These are phyloP conservation scores for Myrmophylax atrothorax DNA, from an alignment of 2,113 vertebrate genomes.

Conservation along the genomic window DNA sequence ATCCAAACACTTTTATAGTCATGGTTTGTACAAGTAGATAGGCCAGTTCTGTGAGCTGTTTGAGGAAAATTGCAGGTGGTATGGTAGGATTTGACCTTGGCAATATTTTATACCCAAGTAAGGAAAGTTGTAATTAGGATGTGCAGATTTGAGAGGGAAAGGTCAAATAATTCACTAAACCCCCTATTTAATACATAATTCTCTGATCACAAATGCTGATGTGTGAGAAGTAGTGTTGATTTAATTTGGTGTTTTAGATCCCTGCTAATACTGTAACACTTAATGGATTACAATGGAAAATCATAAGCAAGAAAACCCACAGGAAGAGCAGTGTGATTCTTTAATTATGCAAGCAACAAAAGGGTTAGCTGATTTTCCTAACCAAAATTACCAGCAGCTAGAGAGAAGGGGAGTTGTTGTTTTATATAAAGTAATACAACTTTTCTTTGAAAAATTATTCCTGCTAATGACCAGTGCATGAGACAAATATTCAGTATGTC, in stretches of 20 bases:
- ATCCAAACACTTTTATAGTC: background rate
- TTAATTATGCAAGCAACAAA: constrained; percentile 39
- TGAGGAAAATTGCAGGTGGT: constrained; percentile 8
- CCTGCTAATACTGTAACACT: constrained; percentile 35
- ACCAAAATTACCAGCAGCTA: background rate
- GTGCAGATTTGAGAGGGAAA: constrained; percentile 17
- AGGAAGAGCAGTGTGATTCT: background rate
- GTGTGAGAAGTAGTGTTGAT: constrained; percentile 51
- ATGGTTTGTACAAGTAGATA: background rate
- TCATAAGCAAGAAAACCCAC: constrained; percentile 5
- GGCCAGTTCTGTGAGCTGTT: background rate
- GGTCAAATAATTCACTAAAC: constrained; percentile 21
- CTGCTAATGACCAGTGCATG: background rate
- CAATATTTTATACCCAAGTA: constrained; percentile 17
- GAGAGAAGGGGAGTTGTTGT: background rate
- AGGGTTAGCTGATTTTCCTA: background rate
- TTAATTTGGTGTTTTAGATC: constrained; percentile 22
- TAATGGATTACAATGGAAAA: constrained; percentile 52
- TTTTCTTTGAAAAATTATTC: background rate
- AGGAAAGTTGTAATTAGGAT: constrained; percentile 34
- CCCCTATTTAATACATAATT: constrained; percentile 10
- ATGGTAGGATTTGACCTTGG: constrained; percentile 38
- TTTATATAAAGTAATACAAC: background rate
- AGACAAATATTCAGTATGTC: background rate
- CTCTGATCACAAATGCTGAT: constrained; percentile 20